phyloP scores from a whole-genome alignment of 1,140 invertebrate genomes.

The Zaprionus capensis region DNA sequence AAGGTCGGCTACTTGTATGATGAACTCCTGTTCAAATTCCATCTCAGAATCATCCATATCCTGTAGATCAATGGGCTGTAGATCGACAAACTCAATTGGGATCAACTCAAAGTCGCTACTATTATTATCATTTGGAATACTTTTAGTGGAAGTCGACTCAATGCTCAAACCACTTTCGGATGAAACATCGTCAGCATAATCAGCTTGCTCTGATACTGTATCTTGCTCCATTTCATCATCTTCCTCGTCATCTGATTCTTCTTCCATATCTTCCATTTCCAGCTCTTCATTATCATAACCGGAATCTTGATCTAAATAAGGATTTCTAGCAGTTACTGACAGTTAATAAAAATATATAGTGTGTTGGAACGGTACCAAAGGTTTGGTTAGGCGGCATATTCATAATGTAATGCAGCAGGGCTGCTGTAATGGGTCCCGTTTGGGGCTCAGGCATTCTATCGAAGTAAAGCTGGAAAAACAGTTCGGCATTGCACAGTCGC shows the following conservation, averaged over 20 bases:
- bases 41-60: conserved; percentile 2
- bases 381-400: not conserved
- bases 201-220: not conserved
- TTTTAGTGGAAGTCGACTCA: not conserved
- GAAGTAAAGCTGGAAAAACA: conserved; percentile 55
- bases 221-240: not conserved
- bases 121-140: not conserved
- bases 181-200: not conserved
- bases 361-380: not conserved
- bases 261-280: not conserved
- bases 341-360: not conserved
- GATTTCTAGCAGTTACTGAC: not conserved
- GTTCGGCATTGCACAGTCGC: conserved; percentile 37
- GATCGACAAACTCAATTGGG: conserved; percentile 23
- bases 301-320: conserved; percentile 12
- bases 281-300: conserved; percentile 19
- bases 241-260: not conserved
- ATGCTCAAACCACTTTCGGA: conserved; percentile 16
- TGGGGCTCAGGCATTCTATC: conserved; percentile 46
- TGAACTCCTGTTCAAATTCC: conserved; percentile 17
- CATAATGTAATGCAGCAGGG: conserved; percentile 48
- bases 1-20: conserved; percentile 14
- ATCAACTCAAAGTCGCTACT: conserved; percentile 16
- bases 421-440: conserved; percentile 61
- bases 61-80: conserved; percentile 10